These are phyloP conservation scores for Augiades crinisus DNA, from an alignment of 2,888 invertebrate genomes.

Conservation along the genomic window DNA sequence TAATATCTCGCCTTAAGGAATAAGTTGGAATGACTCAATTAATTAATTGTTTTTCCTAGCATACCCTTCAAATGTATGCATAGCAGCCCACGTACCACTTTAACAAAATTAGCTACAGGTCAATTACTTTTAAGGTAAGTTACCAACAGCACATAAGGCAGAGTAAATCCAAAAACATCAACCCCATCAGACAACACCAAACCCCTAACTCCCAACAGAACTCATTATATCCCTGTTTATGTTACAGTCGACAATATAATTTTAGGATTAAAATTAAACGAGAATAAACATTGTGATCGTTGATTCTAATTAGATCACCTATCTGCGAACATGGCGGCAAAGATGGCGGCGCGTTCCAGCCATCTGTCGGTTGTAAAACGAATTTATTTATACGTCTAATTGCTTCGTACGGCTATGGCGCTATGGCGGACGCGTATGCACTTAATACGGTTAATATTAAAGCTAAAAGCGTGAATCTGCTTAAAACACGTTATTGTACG, in stretches of 20 bases:
- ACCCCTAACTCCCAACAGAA: slow-evolving; percentile 18
- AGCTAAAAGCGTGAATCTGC: slow-evolving; percentile 61
- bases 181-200: neutral
- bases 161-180: neutral
- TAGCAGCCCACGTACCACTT: too few species aligned
- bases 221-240: slow-evolving; percentile 22
- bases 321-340: slow-evolving; percentile 65
- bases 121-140: too few species aligned
- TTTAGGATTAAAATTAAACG: slow-evolving; percentile 25
- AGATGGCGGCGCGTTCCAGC: slow-evolving; percentile 66
- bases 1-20: too few species aligned
- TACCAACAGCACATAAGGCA: neutral
- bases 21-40: too few species aligned
- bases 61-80: too few species aligned
- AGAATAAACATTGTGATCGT: slow-evolving; percentile 47
- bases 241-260: slow-evolving; percentile 22
- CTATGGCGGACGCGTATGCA: slow-evolving; percentile 68
- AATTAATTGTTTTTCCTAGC: too few species aligned
- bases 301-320: slow-evolving; percentile 66
- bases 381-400: slow-evolving; percentile 79
- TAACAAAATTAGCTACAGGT: too few species aligned
- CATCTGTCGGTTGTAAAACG: slow-evolving; percentile 73
- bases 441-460: slow-evolving; percentile 72
- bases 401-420: slow-evolving; percentile 61
- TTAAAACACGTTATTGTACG: slow-evolving; percentile 62